Percentiles rank a stretch among this genome's conserved stretches.
Evolutionary conservation across 2,797 vertebrate species (phyloP).

Genomic region (Coregonus suidteri): DNA sequence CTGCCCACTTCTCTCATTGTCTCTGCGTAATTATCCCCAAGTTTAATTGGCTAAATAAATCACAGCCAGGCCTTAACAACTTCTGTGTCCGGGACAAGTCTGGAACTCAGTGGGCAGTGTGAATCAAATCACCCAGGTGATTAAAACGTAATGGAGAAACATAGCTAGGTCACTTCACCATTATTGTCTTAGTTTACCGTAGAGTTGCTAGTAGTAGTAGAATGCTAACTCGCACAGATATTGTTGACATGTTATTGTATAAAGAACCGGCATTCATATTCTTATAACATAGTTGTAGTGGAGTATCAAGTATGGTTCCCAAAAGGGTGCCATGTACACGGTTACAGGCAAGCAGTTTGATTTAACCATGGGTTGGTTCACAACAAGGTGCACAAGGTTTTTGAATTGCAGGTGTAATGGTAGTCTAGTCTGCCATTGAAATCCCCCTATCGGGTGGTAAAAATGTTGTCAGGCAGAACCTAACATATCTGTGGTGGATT

Average conservation of each 20-base stretch:
- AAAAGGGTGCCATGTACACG: conserved; percentile 4
- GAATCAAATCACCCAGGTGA: conserved; percentile 52
- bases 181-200: conserved; percentile 12
- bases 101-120: conserved; percentile 50
- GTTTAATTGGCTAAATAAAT: conserved; percentile 75
- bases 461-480: conserved; percentile 45
- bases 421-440: conserved; percentile 31
- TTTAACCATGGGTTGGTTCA: conserved; percentile 23
- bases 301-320: neutral
- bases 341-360: conserved; percentile 18
- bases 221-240: neutral
- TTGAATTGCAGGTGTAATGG: conserved; percentile 13
- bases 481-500: conserved; percentile 27
- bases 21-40: conserved; percentile 64
- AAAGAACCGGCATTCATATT: neutral
- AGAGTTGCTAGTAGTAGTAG: neutral
- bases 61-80: conserved; percentile 58
- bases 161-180: conserved; percentile 20
- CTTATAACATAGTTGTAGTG: neutral
- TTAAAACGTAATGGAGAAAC: conserved; percentile 41
- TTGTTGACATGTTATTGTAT: neutral
- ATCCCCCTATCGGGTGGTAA: conserved; percentile 36
- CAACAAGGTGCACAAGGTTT: conserved; percentile 16
- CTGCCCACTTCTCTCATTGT: conserved; percentile 48
- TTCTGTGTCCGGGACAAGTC: conserved; percentile 42